Conservation (phyloP, 1,140 invertebrate genomes). For the Contarinia nasturtii region DNA sequence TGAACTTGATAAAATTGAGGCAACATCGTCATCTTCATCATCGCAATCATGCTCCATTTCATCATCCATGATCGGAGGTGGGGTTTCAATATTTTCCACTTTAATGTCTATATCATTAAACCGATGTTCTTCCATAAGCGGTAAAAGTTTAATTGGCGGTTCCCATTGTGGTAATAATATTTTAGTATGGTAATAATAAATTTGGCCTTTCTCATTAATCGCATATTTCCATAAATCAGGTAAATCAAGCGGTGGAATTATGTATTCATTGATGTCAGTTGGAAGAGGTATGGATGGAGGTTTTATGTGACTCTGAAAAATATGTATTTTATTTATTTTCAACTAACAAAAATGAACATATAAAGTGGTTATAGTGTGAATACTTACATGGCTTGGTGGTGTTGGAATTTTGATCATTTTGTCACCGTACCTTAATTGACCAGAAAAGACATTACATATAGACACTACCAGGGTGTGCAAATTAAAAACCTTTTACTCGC, state of each 20-base stretch:
- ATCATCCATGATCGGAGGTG: neutral
- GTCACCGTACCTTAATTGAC: constrained; percentile 34
- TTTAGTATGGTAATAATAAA: constrained; percentile 82
- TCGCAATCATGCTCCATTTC: neutral
- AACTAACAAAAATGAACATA: neutral
- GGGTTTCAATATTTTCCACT: neutral
- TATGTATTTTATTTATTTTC: neutral
- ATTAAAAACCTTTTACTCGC: too few relatives aligned
- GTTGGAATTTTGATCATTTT: constrained; percentile 20
- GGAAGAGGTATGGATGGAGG: constrained; percentile 17
- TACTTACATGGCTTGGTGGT: constrained; percentile 21
- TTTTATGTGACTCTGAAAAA: constrained; percentile 4
- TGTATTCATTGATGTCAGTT: constrained; percentile 12
- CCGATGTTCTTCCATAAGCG: constrained; percentile 11
- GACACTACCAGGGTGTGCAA: too few relatives aligned
- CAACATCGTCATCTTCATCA: constrained; percentile 4
- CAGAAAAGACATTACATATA: too few relatives aligned
- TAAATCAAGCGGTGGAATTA: constrained; percentile 37
- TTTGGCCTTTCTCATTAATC: constrained; percentile 55
- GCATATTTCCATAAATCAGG: constrained; percentile 77
- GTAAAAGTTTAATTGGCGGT: constrained; percentile 36
- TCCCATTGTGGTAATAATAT: constrained; percentile 75
- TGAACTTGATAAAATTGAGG: constrained; percentile 1
- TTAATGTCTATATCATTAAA: neutral
- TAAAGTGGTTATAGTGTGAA: too few relatives aligned